These are phyloP conservation scores for Athalia rosae DNA, from an alignment of 2,888 invertebrate genomes.

Conservation along the genomic window DNA sequence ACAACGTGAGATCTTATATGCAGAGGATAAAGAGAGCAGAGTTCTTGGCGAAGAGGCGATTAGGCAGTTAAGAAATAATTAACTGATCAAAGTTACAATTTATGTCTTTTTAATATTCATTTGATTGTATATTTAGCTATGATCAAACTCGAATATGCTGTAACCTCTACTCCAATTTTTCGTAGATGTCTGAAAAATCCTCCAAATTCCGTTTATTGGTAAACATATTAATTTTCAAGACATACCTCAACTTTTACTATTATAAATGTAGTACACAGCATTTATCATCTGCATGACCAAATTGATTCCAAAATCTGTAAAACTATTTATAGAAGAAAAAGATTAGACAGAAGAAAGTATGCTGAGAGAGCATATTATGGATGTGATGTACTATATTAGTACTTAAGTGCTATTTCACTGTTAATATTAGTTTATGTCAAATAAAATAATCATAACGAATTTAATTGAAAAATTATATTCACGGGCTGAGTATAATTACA, in stretches of 20 bases:
- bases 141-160: neutral
- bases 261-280: neutral
- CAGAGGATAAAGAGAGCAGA: conserved; percentile 24
- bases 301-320: conserved; percentile 14
- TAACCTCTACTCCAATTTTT: neutral
- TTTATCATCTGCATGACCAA: neutral
- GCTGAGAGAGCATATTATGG: neutral
- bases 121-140: neutral
- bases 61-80: neutral
- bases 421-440: neutral
- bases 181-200: neutral
- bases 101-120: neutral
- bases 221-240: no score
- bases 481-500: neutral
- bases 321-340: neutral
- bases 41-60: conserved; percentile 27
- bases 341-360: neutral
- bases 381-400: conserved; percentile 26
- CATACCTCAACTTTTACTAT: no score
- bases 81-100: neutral
- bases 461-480: no score
- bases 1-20: conserved; percentile 33
- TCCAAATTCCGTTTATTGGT: neutral
- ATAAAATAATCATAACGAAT: neutral
- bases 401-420: neutral